These are phyloP conservation scores for Tiliacea citrago DNA, from an alignment of 2,888 invertebrate genomes.

Conservation along the genomic window DNA sequence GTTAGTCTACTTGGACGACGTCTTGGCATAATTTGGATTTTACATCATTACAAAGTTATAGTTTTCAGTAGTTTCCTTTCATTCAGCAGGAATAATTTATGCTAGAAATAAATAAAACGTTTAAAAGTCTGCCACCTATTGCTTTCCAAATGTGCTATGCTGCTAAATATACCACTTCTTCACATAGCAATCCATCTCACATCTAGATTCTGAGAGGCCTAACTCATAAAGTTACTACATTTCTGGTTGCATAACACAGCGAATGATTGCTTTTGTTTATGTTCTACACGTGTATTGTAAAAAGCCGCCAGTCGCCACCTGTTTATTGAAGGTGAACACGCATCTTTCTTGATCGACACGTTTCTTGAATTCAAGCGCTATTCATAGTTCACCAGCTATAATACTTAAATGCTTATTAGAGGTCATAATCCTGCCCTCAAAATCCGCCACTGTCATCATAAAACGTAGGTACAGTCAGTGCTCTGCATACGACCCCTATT, in stretches of 20 bases:
- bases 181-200: conserved; percentile 19
- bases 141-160: neutral
- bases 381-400: neutral
- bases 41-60: conserved; percentile 1
- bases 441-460: neutral
- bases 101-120: neutral
- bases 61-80: neutral
- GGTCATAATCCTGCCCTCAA: no score
- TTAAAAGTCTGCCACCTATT: neutral
- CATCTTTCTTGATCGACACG: conserved; percentile 28
- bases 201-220: conserved; percentile 16
- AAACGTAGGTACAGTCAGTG: neutral
- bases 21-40: neutral
- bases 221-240: conserved; percentile 10
- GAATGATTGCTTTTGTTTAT: conserved; percentile 51
- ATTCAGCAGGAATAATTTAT: neutral
- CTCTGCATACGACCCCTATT: no score
- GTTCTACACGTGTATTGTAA: conserved; percentile 49
- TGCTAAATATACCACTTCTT: neutral
- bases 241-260: conserved; percentile 42
- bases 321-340: conserved; percentile 37
- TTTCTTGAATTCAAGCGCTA: conserved; percentile 2
- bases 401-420: neutral
- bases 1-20: neutral
- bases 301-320: conserved; percentile 24